Evolutionary conservation across 64 coral and sea anemone genomes (phyloP), one percentile per base, ranked within the genome.

Genomic region (Cladopsammia gracilis): DNA sequence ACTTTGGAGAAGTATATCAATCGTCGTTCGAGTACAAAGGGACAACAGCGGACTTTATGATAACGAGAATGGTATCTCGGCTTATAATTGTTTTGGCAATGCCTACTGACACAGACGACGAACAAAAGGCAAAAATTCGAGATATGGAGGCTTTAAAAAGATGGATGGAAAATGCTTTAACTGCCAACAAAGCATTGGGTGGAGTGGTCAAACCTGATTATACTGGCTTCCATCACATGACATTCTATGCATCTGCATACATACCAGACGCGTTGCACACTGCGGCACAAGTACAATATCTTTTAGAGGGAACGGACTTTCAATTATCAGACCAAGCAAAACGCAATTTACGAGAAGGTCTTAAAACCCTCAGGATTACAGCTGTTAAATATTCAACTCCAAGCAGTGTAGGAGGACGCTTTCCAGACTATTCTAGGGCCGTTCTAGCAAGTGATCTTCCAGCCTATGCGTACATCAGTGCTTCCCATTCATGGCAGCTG

Each of bases 1-100:
- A 92, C 25, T 92, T 92, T 42, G 62, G 73, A 1, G 90, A 92
- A 64, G 81, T 94, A 14, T 89, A 89, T 54, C 93, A 94, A 61
- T 6, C 26, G 4, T 45, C 78, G 2, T 82, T 82, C 9, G 60
- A 82, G 53, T 95, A 95, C 34, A 43, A 67, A 48, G 93, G 93
- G 49, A 95, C 93, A 6, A 95, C 93, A 6, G 93, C 93, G 8
- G 93, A 95, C 75, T 56, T 78, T 18, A 95, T 95, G 87, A 73
- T 80, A 24, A 90, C 77, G 19, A 83, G 82, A 18, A 23, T 89
- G 45, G 47, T 94, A 14, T 89, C 49, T 71, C 43, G 93, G 48
- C 78, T 94, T 16, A 89, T 89, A 25, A 83, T 76, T 18, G 74
- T 94, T 0, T 66, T 94, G 18, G 61, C 83, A 57, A 73, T 75